Conservation (phyloP, 2,797 vertebrate species). For the Crenuchus spilurus region DNA sequence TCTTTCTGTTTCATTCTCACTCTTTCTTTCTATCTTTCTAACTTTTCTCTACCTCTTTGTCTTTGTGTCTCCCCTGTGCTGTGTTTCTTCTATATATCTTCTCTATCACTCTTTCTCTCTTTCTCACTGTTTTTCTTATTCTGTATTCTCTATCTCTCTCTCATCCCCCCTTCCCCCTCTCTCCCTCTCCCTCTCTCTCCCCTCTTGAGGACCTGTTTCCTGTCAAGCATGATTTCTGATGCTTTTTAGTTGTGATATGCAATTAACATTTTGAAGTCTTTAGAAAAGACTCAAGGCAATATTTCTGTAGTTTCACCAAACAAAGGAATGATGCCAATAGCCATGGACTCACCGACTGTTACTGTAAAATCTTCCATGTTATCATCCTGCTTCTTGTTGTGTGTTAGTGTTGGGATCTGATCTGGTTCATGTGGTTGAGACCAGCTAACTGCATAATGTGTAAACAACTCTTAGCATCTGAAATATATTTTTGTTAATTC, state of each 20-base stretch:
- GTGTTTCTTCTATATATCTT: too few relatives aligned
- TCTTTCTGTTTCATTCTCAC: too few relatives aligned
- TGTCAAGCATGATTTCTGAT: conserved; percentile 43
- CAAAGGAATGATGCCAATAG: conserved; percentile 69
- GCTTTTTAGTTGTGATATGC: conserved; percentile 42
- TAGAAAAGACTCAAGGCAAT: conserved; percentile 59
- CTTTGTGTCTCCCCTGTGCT: too few relatives aligned
- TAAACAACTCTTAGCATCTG: neutral
- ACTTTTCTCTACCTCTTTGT: too few relatives aligned
- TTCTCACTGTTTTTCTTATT: too few relatives aligned
- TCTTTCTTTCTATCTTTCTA: too few relatives aligned
- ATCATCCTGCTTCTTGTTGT: conserved; percentile 42
- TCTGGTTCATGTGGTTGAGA: neutral
- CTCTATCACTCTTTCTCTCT: too few relatives aligned
- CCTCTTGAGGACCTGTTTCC: neutral
- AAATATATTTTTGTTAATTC: neutral
- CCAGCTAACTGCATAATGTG: conserved; percentile 13
- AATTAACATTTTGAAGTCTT: conserved; percentile 53
- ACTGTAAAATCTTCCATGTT: conserved; percentile 59
- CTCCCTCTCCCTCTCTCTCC: neutral
- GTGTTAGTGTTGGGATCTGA: neutral
- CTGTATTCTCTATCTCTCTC: neutral
- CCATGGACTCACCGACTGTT: conserved; percentile 82
- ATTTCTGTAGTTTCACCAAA: conserved; percentile 53
- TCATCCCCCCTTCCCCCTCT: neutral